phyloP scores from a whole-genome alignment of 1,140 invertebrate genomes.

The Neodiprion fabricii region DNA sequence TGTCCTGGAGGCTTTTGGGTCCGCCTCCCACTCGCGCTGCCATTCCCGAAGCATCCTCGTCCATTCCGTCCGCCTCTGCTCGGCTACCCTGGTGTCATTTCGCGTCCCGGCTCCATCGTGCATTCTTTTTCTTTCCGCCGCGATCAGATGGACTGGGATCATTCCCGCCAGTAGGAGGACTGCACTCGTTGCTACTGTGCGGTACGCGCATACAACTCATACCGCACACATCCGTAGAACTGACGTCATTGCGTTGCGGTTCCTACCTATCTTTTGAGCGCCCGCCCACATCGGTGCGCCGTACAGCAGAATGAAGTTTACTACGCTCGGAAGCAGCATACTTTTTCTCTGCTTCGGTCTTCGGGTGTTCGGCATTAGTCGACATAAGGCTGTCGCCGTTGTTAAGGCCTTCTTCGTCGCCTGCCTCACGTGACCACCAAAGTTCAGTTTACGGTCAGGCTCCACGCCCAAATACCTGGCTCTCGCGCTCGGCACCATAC shows the following conservation, averaged over 20 bases:
- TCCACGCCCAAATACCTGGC: slow-evolving; percentile 11
- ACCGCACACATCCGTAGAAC: slow-evolving; percentile 28
- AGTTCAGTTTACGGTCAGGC: slow-evolving; percentile 7
- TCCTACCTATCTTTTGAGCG: slow-evolving; percentile 12
- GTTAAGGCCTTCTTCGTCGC: slow-evolving; percentile 11
- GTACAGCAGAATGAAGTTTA: slow-evolving; percentile 30
- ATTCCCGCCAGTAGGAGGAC: slow-evolving; percentile 27
- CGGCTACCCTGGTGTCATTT: not conserved
- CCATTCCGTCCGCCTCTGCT: slow-evolving; percentile 5
- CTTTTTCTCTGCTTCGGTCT: slow-evolving; percentile 19
- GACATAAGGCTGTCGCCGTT: not conserved
- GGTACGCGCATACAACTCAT: slow-evolving; percentile 27
- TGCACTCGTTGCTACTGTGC: slow-evolving; percentile 29
- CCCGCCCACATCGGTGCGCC: slow-evolving; percentile 21
- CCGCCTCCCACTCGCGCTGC: slow-evolving; percentile 24
- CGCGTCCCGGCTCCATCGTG: not conserved
- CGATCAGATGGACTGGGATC: slow-evolving; percentile 31
- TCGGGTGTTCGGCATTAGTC: slow-evolving; percentile 17
- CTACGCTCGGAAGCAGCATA: slow-evolving; percentile 23
- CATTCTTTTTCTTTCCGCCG: slow-evolving; percentile 7
- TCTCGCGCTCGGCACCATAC: slow-evolving; percentile 9
- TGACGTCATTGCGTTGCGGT: slow-evolving; percentile 18
- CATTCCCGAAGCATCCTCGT: slow-evolving; percentile 17
- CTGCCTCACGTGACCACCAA: not conserved
- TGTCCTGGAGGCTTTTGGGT: slow-evolving; percentile 25